Conservation (phyloP, 2,113 vertebrate genomes). For the human region DNA sequence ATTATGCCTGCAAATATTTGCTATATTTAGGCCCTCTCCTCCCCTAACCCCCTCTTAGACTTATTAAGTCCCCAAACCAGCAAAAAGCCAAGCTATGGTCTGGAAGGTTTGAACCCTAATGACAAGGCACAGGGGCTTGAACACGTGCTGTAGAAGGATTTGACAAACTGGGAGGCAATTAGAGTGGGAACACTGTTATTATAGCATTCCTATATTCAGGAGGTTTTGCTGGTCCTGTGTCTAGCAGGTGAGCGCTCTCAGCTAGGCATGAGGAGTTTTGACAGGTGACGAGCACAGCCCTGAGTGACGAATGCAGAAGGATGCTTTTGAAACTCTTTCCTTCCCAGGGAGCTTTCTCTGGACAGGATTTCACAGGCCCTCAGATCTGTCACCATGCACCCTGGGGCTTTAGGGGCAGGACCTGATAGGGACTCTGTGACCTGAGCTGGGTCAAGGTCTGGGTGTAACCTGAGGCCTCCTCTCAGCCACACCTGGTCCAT, state of each 20-base stretch:
- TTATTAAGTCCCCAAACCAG: slow-evolving; percentile 24
- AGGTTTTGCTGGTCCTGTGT: not conserved
- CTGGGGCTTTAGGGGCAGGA: not conserved
- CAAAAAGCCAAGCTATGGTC: not conserved
- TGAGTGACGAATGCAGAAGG: not conserved
- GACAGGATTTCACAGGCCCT: not conserved
- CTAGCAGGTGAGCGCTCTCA: not conserved
- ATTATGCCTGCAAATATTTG: slow-evolving; percentile 53
- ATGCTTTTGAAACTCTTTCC: not conserved
- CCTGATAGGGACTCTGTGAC: not conserved
- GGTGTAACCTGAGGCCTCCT: not conserved
- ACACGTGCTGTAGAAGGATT: not conserved
- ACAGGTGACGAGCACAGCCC: not conserved
- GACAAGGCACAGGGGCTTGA: not conserved
- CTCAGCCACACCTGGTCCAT: not conserved
- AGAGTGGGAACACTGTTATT: not conserved
- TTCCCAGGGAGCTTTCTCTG: not conserved
- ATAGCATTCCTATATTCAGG: rapidly evolving
- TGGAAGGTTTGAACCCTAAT: not conserved
- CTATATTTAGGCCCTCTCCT: slow-evolving; percentile 64
- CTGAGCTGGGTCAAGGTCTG: not conserved
- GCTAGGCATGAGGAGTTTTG: not conserved
- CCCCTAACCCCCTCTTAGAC: not conserved
- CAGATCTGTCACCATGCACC: not conserved
- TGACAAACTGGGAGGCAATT: not conserved